phyloP scores from a whole-genome alignment of 2,888 invertebrate genomes.

The Pollenia labialis region DNA sequence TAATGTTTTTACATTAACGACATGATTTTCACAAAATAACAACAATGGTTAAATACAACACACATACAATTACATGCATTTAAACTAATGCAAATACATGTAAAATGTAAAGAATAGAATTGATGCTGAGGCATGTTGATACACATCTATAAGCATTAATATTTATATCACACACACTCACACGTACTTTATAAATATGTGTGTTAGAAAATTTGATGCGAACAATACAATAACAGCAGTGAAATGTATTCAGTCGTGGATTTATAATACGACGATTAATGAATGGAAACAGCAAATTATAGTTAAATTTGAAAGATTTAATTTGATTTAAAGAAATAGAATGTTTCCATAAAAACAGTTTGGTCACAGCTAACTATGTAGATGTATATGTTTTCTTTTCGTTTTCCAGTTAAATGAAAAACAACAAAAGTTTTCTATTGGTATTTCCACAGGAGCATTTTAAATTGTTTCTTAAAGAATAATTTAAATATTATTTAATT shows the following conservation, averaged over 20 bases:
- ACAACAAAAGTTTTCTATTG: no score
- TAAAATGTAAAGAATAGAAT: constrained; percentile 27
- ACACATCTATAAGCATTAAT: no score
- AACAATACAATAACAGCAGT: constrained; percentile 4
- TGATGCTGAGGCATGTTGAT: background rate
- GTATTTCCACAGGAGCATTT: no score
- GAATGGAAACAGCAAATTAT: background rate
- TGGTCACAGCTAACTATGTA: no score
- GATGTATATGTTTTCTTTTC: no score
- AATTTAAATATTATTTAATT: no score
- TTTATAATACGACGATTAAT: background rate
- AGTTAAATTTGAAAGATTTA: no score
- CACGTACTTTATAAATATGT: background rate
- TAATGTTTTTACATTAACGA: constrained; percentile 63
- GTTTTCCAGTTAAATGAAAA: no score
- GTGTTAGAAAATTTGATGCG: constrained; percentile 2
- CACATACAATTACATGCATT: background rate
- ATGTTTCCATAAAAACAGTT: no score
- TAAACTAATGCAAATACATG: background rate
- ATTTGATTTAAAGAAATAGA: no score
- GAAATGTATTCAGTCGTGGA: constrained; percentile 31
- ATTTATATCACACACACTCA: background rate
- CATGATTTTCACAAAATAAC: constrained; percentile 61
- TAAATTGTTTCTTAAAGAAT: no score
- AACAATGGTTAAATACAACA: constrained; percentile 37